phyloP scores from a whole-genome alignment of 2,113 vertebrate genomes.

The Poecile atricapillus region DNA sequence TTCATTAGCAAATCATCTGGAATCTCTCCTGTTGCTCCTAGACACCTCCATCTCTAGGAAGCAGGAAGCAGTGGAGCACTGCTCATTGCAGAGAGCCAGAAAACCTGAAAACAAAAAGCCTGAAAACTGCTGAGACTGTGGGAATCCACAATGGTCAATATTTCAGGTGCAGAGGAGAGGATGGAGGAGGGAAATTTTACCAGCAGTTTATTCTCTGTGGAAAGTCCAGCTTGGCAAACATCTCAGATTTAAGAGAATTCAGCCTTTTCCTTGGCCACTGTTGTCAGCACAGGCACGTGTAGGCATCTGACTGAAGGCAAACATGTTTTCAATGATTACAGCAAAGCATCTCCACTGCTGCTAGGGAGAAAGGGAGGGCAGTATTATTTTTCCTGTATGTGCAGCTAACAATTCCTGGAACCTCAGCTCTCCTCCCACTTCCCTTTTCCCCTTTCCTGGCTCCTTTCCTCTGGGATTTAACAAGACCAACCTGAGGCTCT shows the following conservation, averaged over 20 bases:
- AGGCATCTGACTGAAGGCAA: not conserved
- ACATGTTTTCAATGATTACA: not conserved
- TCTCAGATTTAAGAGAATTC: not conserved
- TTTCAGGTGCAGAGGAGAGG: not conserved
- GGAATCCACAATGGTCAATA: not conserved
- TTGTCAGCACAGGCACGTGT: rapidly evolving
- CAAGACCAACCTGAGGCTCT: not conserved
- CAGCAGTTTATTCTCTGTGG: not conserved
- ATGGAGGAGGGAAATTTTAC: not conserved
- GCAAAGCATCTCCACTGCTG: not conserved
- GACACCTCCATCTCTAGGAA: not conserved
- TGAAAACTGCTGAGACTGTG: not conserved
- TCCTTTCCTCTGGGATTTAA: constrained; percentile 10
- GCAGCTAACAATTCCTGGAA: constrained; percentile 54
- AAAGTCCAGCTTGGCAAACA: not conserved
- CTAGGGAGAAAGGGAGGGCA: not conserved
- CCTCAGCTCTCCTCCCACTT: constrained; percentile 17
- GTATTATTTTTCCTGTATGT: constrained; percentile 29
- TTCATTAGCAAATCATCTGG: not conserved
- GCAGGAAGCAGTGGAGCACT: not conserved
- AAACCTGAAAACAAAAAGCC: no score
- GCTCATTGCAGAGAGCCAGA: not conserved
- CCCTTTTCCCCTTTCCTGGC: constrained; percentile 37
- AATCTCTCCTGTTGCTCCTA: not conserved
- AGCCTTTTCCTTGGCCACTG: not conserved